Evolutionary conservation across 2,888 invertebrate species (phyloP).

Genomic region (Lithophane socia): DNA sequence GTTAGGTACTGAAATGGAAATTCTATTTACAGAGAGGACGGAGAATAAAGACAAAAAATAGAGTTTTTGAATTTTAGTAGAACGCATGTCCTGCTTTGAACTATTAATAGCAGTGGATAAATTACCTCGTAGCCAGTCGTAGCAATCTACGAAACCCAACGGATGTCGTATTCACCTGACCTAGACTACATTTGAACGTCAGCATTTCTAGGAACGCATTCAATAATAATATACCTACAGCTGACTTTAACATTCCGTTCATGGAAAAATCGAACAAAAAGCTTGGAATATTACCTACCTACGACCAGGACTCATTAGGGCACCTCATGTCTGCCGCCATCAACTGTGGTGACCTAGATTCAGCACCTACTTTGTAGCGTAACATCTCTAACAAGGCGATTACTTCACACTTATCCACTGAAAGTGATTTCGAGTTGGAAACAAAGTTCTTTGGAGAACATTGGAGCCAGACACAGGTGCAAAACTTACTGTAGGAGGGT

Average conservation of each 20-base stretch:
- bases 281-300: slow-evolving; percentile 12
- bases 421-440: slow-evolving; percentile 62
- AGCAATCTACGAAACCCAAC: background rate
- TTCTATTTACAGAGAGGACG: background rate
- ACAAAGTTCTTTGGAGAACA: slow-evolving; percentile 60
- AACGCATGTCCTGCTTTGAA: background rate
- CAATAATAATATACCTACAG: slow-evolving; percentile 5
- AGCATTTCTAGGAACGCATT: slow-evolving; percentile 27
- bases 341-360: slow-evolving; percentile 47
- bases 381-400: slow-evolving; percentile 58
- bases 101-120: background rate
- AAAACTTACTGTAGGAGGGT: slow-evolving; percentile 56
- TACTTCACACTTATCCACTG: slow-evolving; percentile 60
- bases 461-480: slow-evolving; percentile 59
- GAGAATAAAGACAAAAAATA: background rate
- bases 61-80: background rate
- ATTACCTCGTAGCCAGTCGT: background rate
- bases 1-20: background rate
- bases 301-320: slow-evolving; percentile 48
- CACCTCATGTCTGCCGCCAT: slow-evolving; percentile 28
- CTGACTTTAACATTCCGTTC: slow-evolving; percentile 15
- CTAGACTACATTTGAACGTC: background rate
- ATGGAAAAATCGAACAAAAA: slow-evolving; percentile 20
- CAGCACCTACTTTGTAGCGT: slow-evolving; percentile 37
- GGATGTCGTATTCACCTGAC: background rate